These are phyloP conservation scores for Phyllostomus discolor DNA, from an alignment of 2,113 vertebrate genomes.

Conservation along the genomic window DNA sequence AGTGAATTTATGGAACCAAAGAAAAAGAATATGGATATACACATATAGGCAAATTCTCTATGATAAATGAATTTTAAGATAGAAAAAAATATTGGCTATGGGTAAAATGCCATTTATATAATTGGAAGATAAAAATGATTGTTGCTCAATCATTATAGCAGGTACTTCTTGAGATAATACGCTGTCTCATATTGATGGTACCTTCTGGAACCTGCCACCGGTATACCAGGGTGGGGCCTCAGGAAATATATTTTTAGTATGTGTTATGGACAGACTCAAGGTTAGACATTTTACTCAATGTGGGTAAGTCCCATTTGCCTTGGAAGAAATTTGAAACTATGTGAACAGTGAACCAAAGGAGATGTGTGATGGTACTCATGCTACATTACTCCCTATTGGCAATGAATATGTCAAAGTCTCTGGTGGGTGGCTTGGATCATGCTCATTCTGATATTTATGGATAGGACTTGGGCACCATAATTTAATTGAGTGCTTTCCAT, in stretches of 20 bases:
- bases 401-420: not conserved
- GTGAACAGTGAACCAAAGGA: not conserved
- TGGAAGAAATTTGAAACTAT: not conserved
- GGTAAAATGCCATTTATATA: not conserved
- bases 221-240: not conserved
- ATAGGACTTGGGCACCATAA: not conserved
- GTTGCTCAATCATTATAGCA: not conserved
- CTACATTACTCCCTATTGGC: not conserved
- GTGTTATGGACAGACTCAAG: not conserved
- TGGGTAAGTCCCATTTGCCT: not conserved
- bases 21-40: not conserved
- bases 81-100: not conserved
- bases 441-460: not conserved
- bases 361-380: not conserved
- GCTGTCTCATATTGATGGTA: not conserved
- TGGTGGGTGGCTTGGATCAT: not conserved
- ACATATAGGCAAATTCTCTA: not conserved
- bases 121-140: not conserved
- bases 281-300: not conserved
- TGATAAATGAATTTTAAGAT: not conserved
- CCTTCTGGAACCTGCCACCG: not conserved
- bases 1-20: not conserved
- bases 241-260: not conserved
- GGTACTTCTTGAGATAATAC: not conserved
- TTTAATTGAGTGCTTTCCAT: not conserved